These are phyloP conservation scores for Ptychadena robeensis DNA, from an alignment of 2,797 vertebrate species.

Conservation along the genomic window DNA sequence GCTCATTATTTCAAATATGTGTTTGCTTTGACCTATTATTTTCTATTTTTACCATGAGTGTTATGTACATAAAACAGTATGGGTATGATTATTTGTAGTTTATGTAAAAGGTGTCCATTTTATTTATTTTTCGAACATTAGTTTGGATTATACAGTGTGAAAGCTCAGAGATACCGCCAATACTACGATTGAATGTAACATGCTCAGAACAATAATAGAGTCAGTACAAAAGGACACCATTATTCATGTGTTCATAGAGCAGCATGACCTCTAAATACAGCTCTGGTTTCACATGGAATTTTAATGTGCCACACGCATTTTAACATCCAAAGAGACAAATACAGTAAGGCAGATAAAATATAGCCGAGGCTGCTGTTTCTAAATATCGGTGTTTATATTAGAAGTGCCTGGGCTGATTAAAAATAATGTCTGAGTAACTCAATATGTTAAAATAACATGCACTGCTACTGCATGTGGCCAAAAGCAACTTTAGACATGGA, in stretches of 20 bases:
- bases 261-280: neutral
- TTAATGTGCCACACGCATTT: neutral
- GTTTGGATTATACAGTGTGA: too few species aligned
- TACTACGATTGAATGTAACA: too few species aligned
- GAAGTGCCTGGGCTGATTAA: neutral
- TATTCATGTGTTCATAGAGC: neutral
- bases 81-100: too few species aligned
- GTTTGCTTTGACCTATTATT: too few species aligned
- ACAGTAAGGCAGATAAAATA: slow-evolving; percentile 1
- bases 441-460: neutral
- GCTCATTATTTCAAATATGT: too few species aligned
- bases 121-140: too few species aligned
- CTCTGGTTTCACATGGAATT: neutral
- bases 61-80: too few species aligned
- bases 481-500: neutral
- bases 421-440: neutral
- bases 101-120: too few species aligned
- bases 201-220: neutral
- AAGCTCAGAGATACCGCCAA: too few species aligned
- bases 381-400: neutral
- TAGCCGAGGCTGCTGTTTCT: neutral
- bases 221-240: neutral
- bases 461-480: slow-evolving; percentile 1
- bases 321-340: neutral
- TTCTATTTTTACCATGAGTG: too few species aligned